Percentiles rank a stretch among this genome's conserved stretches.
These are phyloP conservation scores for Phallusia fumigata DNA, from an alignment of 23 tunicate species.

Conservation along the genomic window DNA sequence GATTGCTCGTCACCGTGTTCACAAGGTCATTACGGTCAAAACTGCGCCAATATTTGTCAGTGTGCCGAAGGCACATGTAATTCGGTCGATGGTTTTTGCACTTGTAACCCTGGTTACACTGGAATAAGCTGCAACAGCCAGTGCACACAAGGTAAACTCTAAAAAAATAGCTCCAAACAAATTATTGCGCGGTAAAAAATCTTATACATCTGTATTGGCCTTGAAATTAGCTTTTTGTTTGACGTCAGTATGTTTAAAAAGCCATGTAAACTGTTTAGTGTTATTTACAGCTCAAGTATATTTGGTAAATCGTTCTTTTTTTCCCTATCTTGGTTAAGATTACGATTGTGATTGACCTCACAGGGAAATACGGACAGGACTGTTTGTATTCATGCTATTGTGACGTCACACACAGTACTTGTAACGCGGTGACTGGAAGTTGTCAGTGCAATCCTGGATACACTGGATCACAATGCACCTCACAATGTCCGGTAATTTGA, in stretches of 20 bases:
- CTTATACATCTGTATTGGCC: too few relatives aligned
- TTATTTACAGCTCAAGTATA: too few relatives aligned
- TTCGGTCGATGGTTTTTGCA: slow-evolving; percentile 49
- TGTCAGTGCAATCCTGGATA: slow-evolving; percentile 57
- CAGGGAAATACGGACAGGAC: slow-evolving; percentile 56
- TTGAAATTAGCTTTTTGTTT: too few relatives aligned
- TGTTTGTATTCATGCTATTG: slow-evolving; percentile 44
- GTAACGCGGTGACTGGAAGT: slow-evolving; percentile 50
- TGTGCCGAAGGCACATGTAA: slow-evolving; percentile 36
- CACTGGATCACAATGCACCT: slow-evolving; percentile 35
- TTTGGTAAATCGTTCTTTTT: too few relatives aligned
- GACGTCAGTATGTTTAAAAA: too few relatives aligned
- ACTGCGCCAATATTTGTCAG: slow-evolving; percentile 40
- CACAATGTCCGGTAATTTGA: slow-evolving; percentile 36
- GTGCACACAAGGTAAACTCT: slow-evolving; percentile 45
- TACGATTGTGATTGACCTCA: background rate
- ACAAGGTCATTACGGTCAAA: slow-evolving; percentile 50
- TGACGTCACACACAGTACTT: slow-evolving; percentile 27
- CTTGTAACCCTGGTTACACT: slow-evolving; percentile 63
- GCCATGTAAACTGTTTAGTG: too few relatives aligned
- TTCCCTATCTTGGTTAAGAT: too few relatives aligned
- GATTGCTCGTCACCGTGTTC: slow-evolving; percentile 43
- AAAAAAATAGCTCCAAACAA: too few relatives aligned
- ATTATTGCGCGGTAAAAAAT: too few relatives aligned
- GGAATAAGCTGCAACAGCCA: slow-evolving; percentile 43